These are phyloP conservation scores for Syrrhaptes paradoxus DNA, from an alignment of 2,113 vertebrate species.

Conservation along the genomic window DNA sequence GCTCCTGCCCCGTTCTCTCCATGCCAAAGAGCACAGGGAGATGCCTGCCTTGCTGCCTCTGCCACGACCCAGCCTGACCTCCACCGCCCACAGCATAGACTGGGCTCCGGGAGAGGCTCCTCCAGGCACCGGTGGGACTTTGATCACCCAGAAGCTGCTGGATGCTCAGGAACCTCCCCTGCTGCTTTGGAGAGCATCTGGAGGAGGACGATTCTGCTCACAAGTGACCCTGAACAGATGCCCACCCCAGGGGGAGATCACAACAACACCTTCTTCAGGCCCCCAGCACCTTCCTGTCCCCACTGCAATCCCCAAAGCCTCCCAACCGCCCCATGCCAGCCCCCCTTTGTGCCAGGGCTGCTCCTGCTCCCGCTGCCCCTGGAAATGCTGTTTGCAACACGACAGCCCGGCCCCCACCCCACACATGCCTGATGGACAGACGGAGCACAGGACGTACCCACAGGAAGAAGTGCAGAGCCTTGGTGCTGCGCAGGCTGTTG, in stretches of 20 bases:
- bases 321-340: background rate
- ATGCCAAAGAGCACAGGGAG: background rate
- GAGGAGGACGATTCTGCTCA: background rate
- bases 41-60: background rate
- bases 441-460: conserved; percentile 70
- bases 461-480: conserved; percentile 80
- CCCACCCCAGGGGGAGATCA: background rate
- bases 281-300: background rate
- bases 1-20: background rate
- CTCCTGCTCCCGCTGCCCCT: background rate
- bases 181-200: background rate
- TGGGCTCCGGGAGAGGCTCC: background rate
- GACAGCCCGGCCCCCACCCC: background rate
- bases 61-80: background rate
- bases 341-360: background rate
- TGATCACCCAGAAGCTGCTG: background rate
- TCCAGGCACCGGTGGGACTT: background rate
- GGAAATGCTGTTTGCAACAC: background rate
- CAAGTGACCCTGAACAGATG: background rate
- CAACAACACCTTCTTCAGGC: background rate
- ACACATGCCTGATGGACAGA: background rate
- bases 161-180: background rate
- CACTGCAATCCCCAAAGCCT: background rate
- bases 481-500: conserved; percentile 78
- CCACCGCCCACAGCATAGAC: background rate